phyloP scores from a whole-genome alignment of 1,140 invertebrate genomes.

The Plutomurus gul region DNA sequence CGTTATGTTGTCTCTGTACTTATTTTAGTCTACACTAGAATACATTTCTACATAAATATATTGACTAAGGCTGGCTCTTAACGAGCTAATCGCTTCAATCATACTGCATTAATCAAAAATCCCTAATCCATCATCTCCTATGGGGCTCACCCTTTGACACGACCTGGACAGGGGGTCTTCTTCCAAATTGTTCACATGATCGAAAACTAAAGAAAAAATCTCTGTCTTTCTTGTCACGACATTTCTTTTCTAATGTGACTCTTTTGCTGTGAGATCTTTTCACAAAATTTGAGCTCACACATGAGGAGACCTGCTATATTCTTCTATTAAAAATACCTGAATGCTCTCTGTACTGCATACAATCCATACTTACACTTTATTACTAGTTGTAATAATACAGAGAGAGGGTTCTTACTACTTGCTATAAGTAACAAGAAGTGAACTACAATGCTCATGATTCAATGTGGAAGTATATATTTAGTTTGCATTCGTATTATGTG shows the following conservation, averaged over 20 bases:
- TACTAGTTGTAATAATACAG: no score
- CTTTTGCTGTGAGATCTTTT: constrained; percentile 9
- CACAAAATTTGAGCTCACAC: not conserved
- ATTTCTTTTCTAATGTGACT: constrained; percentile 39
- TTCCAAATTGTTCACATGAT: constrained; percentile 45
- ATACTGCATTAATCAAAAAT: constrained; percentile 48
- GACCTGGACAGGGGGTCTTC: constrained; percentile 39
- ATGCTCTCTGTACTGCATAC: no score
- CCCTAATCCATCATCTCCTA: constrained; percentile 48
- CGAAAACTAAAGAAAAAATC: constrained; percentile 32
- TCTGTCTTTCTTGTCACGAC: constrained; percentile 47
- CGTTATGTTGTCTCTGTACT: not conserved
- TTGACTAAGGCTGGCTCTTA: constrained; percentile 30
- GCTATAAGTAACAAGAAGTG: no score
- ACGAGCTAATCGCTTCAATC: constrained; percentile 49
- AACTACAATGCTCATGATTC: no score
- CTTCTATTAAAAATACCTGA: no score
- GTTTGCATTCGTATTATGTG: no score
- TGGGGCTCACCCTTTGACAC: constrained; percentile 46
- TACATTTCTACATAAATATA: no score
- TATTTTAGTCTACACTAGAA: no score
- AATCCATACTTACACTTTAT: no score
- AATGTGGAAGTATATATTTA: no score
- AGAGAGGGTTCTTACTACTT: no score
- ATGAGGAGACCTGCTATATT: no score